Conservation (phyloP, 2,113 vertebrate genomes). For the Bos javanicus region DNA sequence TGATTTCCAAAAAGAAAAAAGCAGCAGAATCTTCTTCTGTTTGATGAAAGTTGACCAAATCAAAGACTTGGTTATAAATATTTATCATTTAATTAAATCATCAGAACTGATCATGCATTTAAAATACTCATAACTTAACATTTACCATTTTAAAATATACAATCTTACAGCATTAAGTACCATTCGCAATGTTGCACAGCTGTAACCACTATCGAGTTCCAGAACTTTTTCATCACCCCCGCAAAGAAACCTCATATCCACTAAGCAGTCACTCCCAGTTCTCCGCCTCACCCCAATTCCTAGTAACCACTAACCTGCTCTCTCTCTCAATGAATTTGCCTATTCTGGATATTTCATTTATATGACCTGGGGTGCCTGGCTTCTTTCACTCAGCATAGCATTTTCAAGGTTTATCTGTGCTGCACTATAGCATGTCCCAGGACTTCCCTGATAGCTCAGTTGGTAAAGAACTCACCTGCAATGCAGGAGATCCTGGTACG, state of each 20-base stretch:
- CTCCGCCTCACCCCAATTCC: background rate
- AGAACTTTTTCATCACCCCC: background rate
- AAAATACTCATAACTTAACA: background rate
- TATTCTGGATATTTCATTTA: background rate
- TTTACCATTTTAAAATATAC: background rate
- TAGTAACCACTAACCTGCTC: background rate
- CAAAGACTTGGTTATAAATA: background rate
- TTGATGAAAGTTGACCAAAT: background rate
- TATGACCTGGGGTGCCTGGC: background rate
- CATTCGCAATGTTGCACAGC: background rate
- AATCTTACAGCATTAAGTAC: background rate
- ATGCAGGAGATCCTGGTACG: background rate
- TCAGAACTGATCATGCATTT: background rate
- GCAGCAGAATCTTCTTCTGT: background rate
- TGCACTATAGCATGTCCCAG: background rate
- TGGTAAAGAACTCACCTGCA: background rate
- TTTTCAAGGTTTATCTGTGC: background rate
- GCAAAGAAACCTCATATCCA: background rate
- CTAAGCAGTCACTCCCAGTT: background rate
- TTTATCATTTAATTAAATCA: background rate
- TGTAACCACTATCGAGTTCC: background rate
- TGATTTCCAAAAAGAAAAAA: background rate
- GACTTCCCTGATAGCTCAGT: background rate
- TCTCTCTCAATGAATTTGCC: background rate
- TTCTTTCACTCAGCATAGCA: background rate